Evolutionary conservation across 2,113 vertebrate species (phyloP), one percentile per base, ranked within the genome.

Genomic region (Leptosomus discolor): DNA sequence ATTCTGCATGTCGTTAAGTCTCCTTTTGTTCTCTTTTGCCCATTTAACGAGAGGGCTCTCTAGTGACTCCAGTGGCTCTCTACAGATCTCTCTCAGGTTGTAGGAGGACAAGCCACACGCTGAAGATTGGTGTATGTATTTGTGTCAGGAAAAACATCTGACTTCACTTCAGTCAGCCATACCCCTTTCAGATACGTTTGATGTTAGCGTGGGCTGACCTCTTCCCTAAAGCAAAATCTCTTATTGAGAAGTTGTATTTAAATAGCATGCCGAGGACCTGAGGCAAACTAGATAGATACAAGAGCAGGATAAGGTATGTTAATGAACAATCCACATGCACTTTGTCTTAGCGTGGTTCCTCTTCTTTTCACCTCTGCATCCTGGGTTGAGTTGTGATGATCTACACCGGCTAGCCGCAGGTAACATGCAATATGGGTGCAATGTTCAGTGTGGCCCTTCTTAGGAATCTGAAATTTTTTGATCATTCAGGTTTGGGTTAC

Each of bases 61-160:
- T 96, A 95, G 77, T 97, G 95, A 96, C 95, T 96, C 92, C 89
- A 79, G 93, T 95, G 97, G 97, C 81, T 92, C 81, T 96, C 89
- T 83, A 95, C 60, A 76, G 93, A 92, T 93, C 57, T 95, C 45
- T 21, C 43, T 73, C 70, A 83, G 93, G 91, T 91, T 88, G 68
- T 48, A 89, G 88, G 51, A 45, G 50, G 53, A 71, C 45, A 85
- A 57, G 16, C 15, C 46, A 14, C 1, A 1, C 61, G 74, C n/a
- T 86, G 75, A 53, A 88, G 45, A 69, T 12, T 14, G 17, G 30
- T 61, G 27, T 60, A 2, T 53, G 7, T 57, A 1, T 8, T 82
- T 85, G 36, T 69, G 45, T 77, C 46, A 70, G 32, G 67, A 41
- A 70, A 88, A 39, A 50, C 68, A 58, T 30, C 73, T 78, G 71